Base-by-base conservation (phyloP, 2,888 invertebrate genomes). In the Macroteleia sp. region DNA sequence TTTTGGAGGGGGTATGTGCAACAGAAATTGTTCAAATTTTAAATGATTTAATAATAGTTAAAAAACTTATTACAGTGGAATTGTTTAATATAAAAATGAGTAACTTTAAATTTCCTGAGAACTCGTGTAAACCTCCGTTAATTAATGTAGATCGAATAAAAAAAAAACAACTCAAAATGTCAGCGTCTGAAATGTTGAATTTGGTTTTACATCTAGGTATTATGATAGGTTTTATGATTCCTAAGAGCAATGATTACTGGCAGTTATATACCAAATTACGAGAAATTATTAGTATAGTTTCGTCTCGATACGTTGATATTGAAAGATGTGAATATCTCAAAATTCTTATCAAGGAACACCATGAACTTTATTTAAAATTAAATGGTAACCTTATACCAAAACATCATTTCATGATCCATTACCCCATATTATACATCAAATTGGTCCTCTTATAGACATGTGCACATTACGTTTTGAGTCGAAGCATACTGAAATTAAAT, bases 1-100 rank as follows among this genome's bases (percentile, higher is more conserved):
- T 77, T 6, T 44, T 77, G 14, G 80, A 80, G 48, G 81, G 81
- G 2, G 62, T 81, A 6, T 54, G 73, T 22, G 44, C 66, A 32
- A 69, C 56, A 32, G 79, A 81, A 28, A 62, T 81, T 39, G 61
- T 44, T 14, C 10, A 30, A 17, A 32, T 50, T 2, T 46, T 46
- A 28, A n/a, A 44, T 22, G 9, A 6, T 34, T 10, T 34, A n/a
- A 34, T 34, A 25, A 25, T 25, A 39, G 25, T 10, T 32, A 39
- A 39, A 39, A 39, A 16, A n/a, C n/a, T n/a, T n/a, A n/a, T n/a
- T n/a, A n/a, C n/a, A n/a, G n/a, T n/a, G n/a, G 9, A 39, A 39
- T 16, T 39, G 9, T 22, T 44, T 5, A 41, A 41, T 10, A 19
- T 5, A 19, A 41, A 36, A 36, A 41, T 41, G 5, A 9, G n/a